phyloP scores from a whole-genome alignment of 2,888 invertebrate species.

The Phytoseiulus persimilis region DNA sequence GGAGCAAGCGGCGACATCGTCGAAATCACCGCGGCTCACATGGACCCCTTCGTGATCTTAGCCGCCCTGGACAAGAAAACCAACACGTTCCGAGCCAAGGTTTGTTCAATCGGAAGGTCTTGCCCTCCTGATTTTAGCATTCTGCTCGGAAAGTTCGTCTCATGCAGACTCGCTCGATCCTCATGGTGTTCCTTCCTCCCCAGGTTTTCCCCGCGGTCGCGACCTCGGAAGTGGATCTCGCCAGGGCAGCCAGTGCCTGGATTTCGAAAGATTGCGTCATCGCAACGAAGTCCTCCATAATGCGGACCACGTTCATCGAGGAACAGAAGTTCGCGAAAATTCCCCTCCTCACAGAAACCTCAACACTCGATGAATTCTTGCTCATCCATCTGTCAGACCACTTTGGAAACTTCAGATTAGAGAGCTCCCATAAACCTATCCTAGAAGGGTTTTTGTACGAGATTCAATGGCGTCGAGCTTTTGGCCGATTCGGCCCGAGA shows the following conservation, averaged over 20 bases:
- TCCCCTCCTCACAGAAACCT: slow-evolving; percentile 8
- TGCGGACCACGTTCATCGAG: slow-evolving; percentile 17
- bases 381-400: slow-evolving; percentile 40
- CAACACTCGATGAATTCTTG: background rate
- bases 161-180: background rate
- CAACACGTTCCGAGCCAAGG: slow-evolving; percentile 65
- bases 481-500: slow-evolving; percentile 61
- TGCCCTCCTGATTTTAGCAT: background rate
- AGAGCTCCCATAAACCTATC: slow-evolving; percentile 38
- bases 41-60: slow-evolving; percentile 77
- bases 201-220: slow-evolving; percentile 14
- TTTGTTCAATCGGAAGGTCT: slow-evolving; percentile 11
- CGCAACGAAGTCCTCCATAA: slow-evolving; percentile 6
- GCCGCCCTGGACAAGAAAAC: slow-evolving; percentile 69
- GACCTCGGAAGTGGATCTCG: slow-evolving; percentile 23
- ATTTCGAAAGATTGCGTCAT: slow-evolving; percentile 11
- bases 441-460: slow-evolving; percentile 82
- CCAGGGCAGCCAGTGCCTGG: slow-evolving; percentile 16
- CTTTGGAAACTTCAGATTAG: slow-evolving; percentile 40
- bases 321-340: slow-evolving; percentile 31
- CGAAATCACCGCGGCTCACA: slow-evolving; percentile 60
- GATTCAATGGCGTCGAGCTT: slow-evolving; percentile 77
- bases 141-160: background rate
- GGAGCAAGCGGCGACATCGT: slow-evolving; percentile 45
- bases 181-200: background rate